Percentiles rank a stretch among this genome's conserved stretches.
Conservation (phyloP, 2,797 vertebrate genomes). For the Pyrocephalus nanus region DNA sequence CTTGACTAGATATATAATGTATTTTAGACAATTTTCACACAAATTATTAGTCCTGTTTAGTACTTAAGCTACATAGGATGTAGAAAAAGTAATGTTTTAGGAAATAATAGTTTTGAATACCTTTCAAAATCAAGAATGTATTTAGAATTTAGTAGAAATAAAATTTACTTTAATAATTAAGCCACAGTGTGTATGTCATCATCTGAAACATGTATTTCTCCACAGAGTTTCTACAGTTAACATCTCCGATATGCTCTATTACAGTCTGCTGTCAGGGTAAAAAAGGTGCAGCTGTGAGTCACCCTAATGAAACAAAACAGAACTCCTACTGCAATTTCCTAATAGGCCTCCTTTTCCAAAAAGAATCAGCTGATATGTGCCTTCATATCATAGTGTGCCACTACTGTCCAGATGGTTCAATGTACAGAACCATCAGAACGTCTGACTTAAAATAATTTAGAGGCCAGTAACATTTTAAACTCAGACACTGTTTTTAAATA, state of each 20-base stretch:
- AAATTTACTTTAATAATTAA: background rate
- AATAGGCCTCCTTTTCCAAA: background rate
- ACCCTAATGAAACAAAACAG: fast-evolving
- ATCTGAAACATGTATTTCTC: background rate
- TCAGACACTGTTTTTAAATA: background rate
- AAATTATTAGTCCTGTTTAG: background rate
- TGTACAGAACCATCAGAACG: background rate
- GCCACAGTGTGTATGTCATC: background rate
- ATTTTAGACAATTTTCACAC: background rate
- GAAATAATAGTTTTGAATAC: background rate
- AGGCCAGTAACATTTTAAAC: background rate
- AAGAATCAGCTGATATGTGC: background rate
- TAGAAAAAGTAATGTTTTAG: background rate
- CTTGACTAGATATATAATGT: background rate
- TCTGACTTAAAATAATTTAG: background rate
- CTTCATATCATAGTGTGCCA: background rate
- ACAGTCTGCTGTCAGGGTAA: background rate
- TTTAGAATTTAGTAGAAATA: background rate
- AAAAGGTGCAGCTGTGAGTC: background rate
- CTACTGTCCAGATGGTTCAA: background rate
- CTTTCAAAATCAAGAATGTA: background rate
- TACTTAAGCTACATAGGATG: background rate
- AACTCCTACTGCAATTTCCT: background rate
- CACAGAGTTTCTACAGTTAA: background rate
- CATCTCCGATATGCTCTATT: background rate